These are phyloP conservation scores for Notothenia rossii DNA, from an alignment of 2,113 vertebrate genomes.

Conservation along the genomic window DNA sequence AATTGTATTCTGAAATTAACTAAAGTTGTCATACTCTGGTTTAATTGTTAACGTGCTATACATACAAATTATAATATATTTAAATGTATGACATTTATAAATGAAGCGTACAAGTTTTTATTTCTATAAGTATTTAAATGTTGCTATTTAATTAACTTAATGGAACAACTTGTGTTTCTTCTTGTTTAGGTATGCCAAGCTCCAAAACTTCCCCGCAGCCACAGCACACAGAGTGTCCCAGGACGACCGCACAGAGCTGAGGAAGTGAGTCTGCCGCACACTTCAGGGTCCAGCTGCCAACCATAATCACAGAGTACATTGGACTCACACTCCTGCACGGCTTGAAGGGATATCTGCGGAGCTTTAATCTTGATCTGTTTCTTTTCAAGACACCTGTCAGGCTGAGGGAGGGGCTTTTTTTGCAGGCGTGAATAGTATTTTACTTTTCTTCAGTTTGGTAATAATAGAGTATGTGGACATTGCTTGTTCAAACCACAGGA, in stretches of 20 bases:
- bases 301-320: conserved; percentile 23
- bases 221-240: conserved; percentile 85
- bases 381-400: conserved; percentile 9
- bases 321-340: background rate
- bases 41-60: no score
- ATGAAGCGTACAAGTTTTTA: background rate
- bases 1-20: no score
- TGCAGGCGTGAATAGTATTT: background rate
- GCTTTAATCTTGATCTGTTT: background rate
- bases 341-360: background rate
- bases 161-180: background rate
- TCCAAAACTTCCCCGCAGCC: conserved; percentile 85
- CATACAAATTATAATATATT: no score
- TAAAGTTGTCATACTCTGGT: no score
- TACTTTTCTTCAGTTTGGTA: background rate
- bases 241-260: conserved; percentile 91
- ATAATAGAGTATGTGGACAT: background rate
- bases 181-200: conserved; percentile 89
- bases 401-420: background rate
- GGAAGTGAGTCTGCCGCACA: conserved; percentile 87
- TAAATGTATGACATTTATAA: background rate
- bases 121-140: background rate
- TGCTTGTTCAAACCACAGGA: background rate
- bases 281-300: conserved; percentile 13
- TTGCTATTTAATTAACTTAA: background rate